phyloP scores from a whole-genome alignment of 2,888 invertebrate genomes.

The Rotaria magnacalcarata region DNA sequence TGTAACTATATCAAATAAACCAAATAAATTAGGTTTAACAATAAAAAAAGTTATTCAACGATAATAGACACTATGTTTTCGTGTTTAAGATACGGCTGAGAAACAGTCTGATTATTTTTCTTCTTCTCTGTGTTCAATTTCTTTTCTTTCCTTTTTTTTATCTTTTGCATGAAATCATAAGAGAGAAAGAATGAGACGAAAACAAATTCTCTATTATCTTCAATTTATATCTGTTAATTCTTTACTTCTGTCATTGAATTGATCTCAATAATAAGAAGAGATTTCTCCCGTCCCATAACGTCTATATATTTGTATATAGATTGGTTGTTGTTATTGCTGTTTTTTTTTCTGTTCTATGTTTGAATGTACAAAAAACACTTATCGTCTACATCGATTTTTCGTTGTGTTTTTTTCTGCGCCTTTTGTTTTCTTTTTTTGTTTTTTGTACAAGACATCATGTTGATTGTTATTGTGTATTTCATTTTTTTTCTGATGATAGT shows the following conservation, averaged over 20 bases:
- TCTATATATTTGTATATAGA: not conserved
- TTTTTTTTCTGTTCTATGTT: not conserved
- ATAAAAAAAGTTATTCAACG: not conserved
- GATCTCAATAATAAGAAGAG: not conserved
- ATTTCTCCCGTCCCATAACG: not conserved
- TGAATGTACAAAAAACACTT: not conserved
- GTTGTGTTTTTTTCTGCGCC: not conserved
- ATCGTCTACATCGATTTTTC: not conserved
- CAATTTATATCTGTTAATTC: not conserved
- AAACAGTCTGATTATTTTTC: constrained; percentile 11
- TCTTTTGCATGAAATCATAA: not conserved
- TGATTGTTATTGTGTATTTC: constrained; percentile 32
- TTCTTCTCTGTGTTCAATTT: not conserved
- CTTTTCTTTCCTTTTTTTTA: not conserved
- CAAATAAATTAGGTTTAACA: not conserved
- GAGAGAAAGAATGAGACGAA: not conserved
- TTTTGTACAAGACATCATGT: not conserved
- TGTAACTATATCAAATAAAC: not conserved
- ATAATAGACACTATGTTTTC: not conserved
- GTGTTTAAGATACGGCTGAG: not conserved
- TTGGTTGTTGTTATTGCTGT: not conserved
- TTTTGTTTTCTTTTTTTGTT: not conserved
- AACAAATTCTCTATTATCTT: too few relatives aligned
- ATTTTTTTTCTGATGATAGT: not conserved
- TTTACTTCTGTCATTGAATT: constrained; percentile 17